Evolutionary conservation across 2,113 vertebrate species (phyloP).

Genomic region (Eurystomus gularis): DNA sequence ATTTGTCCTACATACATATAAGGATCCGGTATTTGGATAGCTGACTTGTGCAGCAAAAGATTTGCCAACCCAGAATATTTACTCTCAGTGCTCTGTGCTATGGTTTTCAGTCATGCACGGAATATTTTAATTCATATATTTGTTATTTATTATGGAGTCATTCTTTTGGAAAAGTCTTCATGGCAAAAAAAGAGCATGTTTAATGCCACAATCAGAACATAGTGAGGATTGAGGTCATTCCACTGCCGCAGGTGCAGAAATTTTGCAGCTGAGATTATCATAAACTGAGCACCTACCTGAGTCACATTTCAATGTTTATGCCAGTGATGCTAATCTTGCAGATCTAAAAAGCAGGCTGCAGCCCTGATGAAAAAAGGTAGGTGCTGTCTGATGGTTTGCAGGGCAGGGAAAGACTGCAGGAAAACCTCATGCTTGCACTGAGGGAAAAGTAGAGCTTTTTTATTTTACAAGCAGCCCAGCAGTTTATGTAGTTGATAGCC

Average conservation of each 20-base stretch:
- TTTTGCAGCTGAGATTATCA: not conserved
- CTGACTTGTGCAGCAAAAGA: not conserved
- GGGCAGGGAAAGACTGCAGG: not conserved
- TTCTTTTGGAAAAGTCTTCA: not conserved
- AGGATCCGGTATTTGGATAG: constrained; percentile 27
- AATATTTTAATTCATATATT: not conserved
- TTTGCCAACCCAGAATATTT: not conserved
- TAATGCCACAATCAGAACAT: not conserved
- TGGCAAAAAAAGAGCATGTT: not conserved
- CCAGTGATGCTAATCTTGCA: not conserved
- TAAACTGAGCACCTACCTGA: not conserved
- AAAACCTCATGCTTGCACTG: not conserved
- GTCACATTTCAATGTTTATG: not conserved
- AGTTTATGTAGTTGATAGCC: not conserved
- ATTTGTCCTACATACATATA: constrained; percentile 52
- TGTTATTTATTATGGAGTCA: not conserved
- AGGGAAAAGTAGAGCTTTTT: not conserved
- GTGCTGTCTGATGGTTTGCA: not conserved
- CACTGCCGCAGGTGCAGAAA: not conserved
- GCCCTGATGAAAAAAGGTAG: not conserved
- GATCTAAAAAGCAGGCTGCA: not conserved
- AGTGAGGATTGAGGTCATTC: not conserved
- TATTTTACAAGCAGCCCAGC: not conserved
- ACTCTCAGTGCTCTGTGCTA: not conserved
- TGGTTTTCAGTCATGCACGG: not conserved